Evolutionary conservation across 2,888 invertebrate genomes (phyloP).

Genomic region (Scrobipalpa costella): DNA sequence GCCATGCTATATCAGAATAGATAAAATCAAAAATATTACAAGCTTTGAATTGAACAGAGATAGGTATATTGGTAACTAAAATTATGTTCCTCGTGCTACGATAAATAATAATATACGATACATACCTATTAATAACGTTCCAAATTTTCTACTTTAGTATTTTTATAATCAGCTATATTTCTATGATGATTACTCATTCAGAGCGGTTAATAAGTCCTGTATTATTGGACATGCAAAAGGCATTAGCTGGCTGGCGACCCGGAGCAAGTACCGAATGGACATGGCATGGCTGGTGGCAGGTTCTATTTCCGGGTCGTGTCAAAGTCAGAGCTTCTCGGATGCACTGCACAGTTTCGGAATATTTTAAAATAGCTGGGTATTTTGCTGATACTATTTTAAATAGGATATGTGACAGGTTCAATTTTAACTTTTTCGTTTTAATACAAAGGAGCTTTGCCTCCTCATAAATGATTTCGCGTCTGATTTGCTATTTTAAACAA

Average conservation of each 20-base stretch:
- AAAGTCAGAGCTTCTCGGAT: background rate
- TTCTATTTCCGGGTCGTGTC: constrained; percentile 38
- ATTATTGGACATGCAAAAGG: constrained; percentile 43
- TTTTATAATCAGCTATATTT: too few species aligned
- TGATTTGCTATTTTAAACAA: too few species aligned
- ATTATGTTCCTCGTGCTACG: too few species aligned
- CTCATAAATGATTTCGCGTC: constrained; percentile 14
- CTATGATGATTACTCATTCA: background rate
- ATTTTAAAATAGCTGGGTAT: background rate
- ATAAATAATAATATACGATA: too few species aligned
- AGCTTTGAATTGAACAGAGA: background rate
- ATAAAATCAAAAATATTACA: background rate
- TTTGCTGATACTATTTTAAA: too few species aligned
- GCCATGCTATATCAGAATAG: background rate
- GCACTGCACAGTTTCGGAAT: too few species aligned
- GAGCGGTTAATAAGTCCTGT: background rate
- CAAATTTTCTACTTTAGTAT: too few species aligned
- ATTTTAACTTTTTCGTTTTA: too few species aligned
- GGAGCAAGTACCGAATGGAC: constrained; percentile 29
- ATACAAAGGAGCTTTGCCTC: too few species aligned
- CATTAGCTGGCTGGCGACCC: constrained; percentile 42
- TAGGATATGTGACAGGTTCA: too few species aligned
- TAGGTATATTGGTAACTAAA: too few species aligned
- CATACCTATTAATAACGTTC: too few species aligned
- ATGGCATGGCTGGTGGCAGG: constrained; percentile 34